Base-by-base conservation (phyloP, 2,113 vertebrate species). In the Aegypius monachus region DNA sequence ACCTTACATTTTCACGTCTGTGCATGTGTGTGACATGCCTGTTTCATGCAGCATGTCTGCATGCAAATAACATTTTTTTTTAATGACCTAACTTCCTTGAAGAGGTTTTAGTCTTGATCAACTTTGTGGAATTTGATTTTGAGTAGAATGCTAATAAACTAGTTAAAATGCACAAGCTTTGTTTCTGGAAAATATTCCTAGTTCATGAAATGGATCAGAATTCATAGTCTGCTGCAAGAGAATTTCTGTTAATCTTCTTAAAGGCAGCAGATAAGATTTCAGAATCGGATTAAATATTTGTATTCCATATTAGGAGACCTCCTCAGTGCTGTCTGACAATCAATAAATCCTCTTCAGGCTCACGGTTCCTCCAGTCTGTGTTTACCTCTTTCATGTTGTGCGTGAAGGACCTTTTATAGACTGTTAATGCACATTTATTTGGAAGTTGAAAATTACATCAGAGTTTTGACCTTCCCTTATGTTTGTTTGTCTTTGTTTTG, bases 201-300 rank as follows among this genome's bases (percentile, higher is more conserved):
- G 50, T 94, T 95, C 29, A 40, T 74, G 14, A 81, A 95, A 83
- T 45, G n/a, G 61, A 72, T 90, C 80, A 89, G 91, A 97, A 97
- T 94, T 93, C 80, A 61, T 77, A 88, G 68, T 85, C 82, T 80
- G 66, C 62, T 82, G 72, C 59, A 83, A 62, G 77, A 94, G 66
- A 92, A 92, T 96, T 95, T 90, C 84, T 11, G 4, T 89, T 97
- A 95, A 97, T 93, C 89, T 95, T 92, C 88, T 95, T 94, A 92
- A 82, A 93, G 79, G 38, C 62, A 48, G 36, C 59, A 96, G 93
- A 90, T 95, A 95, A 97, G 94, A 91, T 97, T 96, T 96, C 91
- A 94, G 87, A 87, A 92, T 97, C 81, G 92, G 94, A 95, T 96
- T 95, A 95, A 97, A 95, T 96, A 65, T 95, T 93, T 96, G 88